Evolutionary conservation across 2,113 vertebrate species (phyloP).

Genomic region (Phainopepla nitens): DNA sequence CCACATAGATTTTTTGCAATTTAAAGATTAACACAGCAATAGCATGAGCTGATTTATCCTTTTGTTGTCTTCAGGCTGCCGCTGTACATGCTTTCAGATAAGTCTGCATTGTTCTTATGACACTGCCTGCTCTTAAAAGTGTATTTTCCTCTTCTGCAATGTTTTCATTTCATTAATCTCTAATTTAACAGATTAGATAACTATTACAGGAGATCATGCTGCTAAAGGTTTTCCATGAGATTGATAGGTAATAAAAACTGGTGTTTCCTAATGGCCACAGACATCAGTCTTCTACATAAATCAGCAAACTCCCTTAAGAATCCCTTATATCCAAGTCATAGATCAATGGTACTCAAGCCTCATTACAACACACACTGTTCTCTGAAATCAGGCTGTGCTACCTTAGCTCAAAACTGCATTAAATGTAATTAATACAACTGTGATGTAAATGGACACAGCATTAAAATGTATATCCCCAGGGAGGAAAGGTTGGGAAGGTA

Average conservation of each 20-base stretch:
- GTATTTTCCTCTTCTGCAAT: neutral
- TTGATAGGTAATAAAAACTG: slow-evolving; percentile 52
- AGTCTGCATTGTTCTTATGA: neutral
- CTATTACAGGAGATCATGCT: slow-evolving; percentile 9
- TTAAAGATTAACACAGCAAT: neutral
- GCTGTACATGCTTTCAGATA: neutral
- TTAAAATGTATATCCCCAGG: neutral
- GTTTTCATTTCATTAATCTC: slow-evolving; percentile 40
- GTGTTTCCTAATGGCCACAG: slow-evolving; percentile 56
- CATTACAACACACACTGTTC: slow-evolving; percentile 13
- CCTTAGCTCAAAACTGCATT: slow-evolving; percentile 45
- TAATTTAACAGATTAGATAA: slow-evolving; percentile 59
- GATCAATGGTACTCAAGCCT: slow-evolving; percentile 64
- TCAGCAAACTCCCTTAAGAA: slow-evolving; percentile 62
- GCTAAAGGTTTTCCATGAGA: slow-evolving; percentile 39
- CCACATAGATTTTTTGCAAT: neutral
- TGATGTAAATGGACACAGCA: slow-evolving; percentile 31
- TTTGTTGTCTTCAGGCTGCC: neutral
- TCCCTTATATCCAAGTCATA: slow-evolving; percentile 17
- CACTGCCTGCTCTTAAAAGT: neutral
- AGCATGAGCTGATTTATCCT: neutral
- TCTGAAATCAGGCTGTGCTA: slow-evolving; percentile 21
- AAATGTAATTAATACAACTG: slow-evolving; percentile 57
- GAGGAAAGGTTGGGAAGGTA: neutral
- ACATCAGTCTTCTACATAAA: slow-evolving; percentile 63